These are phyloP conservation scores for Yponomeuta sedellus DNA, from an alignment of 2,888 invertebrate genomes.

Conservation along the genomic window DNA sequence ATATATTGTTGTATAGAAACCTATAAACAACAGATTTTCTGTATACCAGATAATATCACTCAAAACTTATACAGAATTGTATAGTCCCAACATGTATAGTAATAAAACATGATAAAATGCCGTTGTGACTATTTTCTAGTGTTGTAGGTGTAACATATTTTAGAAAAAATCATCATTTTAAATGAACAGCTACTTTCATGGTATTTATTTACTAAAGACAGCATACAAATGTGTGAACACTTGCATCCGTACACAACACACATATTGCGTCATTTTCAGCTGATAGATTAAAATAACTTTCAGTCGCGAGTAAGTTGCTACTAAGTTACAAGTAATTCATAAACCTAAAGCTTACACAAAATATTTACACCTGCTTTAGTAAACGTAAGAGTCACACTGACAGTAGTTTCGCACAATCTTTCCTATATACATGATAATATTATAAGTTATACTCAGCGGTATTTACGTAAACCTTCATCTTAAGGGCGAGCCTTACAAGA, in stretches of 20 bases:
- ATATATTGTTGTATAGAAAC: slow-evolving; percentile 1
- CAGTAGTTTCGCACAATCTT: slow-evolving; percentile 49
- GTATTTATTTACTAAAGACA: too few species aligned
- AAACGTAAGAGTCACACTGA: slow-evolving; percentile 50
- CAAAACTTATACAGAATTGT: slow-evolving; percentile 8
- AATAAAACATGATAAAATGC: background rate
- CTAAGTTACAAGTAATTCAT: slow-evolving; percentile 45
- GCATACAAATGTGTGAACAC: background rate
- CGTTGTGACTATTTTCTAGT: background rate
- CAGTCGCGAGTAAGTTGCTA: slow-evolving; percentile 56
- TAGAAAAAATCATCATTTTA: too few species aligned
- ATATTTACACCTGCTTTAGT: slow-evolving; percentile 63
- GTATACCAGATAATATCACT: slow-evolving; percentile 8
- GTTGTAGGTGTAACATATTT: too few species aligned
- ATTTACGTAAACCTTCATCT: background rate
- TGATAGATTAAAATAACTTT: slow-evolving; percentile 32
- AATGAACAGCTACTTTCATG: too few species aligned
- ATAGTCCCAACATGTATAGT: background rate
- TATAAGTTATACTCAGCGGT: slow-evolving; percentile 25
- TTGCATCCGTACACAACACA: background rate
- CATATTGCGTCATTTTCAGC: slow-evolving; percentile 12
- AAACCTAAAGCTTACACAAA: slow-evolving; percentile 61
- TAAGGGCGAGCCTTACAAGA: background rate
- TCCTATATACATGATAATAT: slow-evolving; percentile 51
- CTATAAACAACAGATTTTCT: background rate